Percentiles rank a stretch among this genome's conserved stretches.
Evolutionary conservation across 2,113 vertebrate species (phyloP).

Genomic region (Hipposideros armiger): DNA sequence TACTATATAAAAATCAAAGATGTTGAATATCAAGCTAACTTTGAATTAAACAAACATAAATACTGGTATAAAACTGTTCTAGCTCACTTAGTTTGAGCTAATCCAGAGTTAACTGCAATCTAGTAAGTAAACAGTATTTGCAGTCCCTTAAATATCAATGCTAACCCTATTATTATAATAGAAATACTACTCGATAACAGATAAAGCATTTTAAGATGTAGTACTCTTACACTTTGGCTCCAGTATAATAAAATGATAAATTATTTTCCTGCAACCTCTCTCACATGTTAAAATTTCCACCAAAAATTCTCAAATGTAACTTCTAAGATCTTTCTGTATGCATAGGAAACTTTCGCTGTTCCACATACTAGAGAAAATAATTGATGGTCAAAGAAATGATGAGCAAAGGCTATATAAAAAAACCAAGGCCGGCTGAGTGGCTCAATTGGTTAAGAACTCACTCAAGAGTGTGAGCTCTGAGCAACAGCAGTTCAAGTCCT

Average conservation of each 20-base stretch:
- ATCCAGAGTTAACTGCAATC: conserved; percentile 6
- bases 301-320: conserved; percentile 52
- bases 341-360: not conserved
- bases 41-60: conserved; percentile 32
- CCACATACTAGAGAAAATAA: conserved; percentile 25
- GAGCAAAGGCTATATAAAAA: conserved; percentile 32
- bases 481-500: too few relatives aligned
- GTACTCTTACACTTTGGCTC: not conserved
- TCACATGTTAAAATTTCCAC: conserved; percentile 37
- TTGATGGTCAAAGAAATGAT: conserved; percentile 30
- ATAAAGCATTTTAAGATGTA: not conserved
- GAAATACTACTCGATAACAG: not conserved
- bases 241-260: conserved; percentile 15
- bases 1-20: conserved; percentile 29
- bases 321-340: conserved; percentile 50
- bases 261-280: conserved; percentile 43
- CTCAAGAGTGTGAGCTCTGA: too few relatives aligned
- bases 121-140: conserved; percentile 41
- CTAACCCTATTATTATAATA: not conserved
- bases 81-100: conserved; percentile 24
- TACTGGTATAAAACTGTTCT: conserved; percentile 3
- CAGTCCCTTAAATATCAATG: conserved; percentile 12
- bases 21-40: not conserved
- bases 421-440: not conserved
- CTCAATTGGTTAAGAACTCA: too few relatives aligned